Conservation (phyloP, 2,113 vertebrate genomes). For the Antechinus flavipes region DNA sequence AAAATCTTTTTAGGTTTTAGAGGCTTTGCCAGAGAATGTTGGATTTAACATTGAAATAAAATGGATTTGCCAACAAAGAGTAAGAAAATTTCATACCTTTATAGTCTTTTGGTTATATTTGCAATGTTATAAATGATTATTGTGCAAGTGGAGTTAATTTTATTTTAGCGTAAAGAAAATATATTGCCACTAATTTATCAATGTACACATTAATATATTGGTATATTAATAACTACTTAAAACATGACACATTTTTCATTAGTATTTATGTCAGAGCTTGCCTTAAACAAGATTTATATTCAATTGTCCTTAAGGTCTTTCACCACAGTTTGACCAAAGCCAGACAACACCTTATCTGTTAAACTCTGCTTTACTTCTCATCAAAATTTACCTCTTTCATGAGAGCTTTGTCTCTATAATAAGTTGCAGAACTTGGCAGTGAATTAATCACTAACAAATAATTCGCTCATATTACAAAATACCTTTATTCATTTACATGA, state of each 20-base stretch:
- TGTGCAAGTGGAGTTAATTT: constrained; percentile 12
- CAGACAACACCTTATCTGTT: background rate
- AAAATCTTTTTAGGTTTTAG: constrained; percentile 89
- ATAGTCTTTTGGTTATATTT: background rate
- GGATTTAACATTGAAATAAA: constrained; percentile 99
- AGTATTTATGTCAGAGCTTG: background rate
- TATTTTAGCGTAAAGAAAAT: constrained; percentile 1
- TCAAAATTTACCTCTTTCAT: background rate
- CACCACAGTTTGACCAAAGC: background rate
- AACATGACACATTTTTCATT: background rate
- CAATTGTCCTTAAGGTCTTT: background rate
- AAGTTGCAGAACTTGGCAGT: background rate
- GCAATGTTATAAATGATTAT: background rate
- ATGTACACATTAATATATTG: constrained; percentile 3
- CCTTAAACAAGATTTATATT: background rate
- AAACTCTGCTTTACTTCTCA: background rate
- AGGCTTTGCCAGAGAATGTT: constrained; percentile 92
- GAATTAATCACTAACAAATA: background rate
- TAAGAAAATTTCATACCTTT: constrained; percentile 74
- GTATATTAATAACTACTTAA: constrained; percentile 33
- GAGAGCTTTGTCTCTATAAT: background rate
- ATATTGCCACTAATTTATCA: constrained; percentile 34
- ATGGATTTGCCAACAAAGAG: constrained; percentile 96
- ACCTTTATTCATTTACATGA: background rate
- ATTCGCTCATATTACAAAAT: background rate